Percentiles rank a stretch among this genome's conserved stretches.
Conservation (phyloP, 2,797 vertebrate genomes). For the Chelidonichthys spinosus region DNA sequence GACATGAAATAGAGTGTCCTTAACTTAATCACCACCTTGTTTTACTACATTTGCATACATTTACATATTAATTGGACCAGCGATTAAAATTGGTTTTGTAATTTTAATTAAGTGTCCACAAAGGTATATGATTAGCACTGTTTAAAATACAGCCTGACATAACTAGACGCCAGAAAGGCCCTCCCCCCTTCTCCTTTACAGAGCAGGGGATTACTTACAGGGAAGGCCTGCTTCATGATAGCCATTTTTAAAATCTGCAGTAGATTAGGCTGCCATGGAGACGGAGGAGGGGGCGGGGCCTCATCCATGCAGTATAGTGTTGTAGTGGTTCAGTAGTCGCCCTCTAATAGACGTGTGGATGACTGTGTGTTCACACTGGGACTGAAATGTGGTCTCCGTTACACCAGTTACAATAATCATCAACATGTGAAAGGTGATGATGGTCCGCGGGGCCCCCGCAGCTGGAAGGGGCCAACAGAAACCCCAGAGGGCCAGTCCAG, state of each 20-base stretch:
- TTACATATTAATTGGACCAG: slow-evolving; percentile 99
- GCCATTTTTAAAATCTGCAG: slow-evolving; percentile 95
- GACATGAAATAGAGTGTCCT: slow-evolving; percentile 99
- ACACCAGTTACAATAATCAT: slow-evolving; percentile 31
- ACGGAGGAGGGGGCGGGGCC: slow-evolving; percentile 67
- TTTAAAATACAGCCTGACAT: slow-evolving; percentile 99
- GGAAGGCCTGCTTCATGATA: slow-evolving; percentile 99
- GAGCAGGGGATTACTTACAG: slow-evolving; percentile 96
- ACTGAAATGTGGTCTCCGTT: slow-evolving; percentile 35
- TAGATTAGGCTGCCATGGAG: slow-evolving; percentile 96
- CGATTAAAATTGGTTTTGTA: slow-evolving; percentile 99
- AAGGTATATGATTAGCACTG: slow-evolving; percentile 99
- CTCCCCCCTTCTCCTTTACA: slow-evolving; percentile 53
- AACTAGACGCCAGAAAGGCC: slow-evolving; percentile 90
- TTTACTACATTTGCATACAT: slow-evolving; percentile 99
- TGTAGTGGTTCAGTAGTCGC: slow-evolving; percentile 66
- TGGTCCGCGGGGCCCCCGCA: slow-evolving; percentile 24
- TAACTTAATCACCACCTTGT: slow-evolving; percentile 99
- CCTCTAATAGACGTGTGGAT: slow-evolving; percentile 54
- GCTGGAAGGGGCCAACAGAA: slow-evolving; percentile 14
- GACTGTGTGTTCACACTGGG: slow-evolving; percentile 35
- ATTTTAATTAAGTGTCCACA: slow-evolving; percentile 99
- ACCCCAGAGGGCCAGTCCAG: background rate
- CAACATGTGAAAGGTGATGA: slow-evolving; percentile 41
- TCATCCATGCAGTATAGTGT: slow-evolving; percentile 88